Conservation (phyloP, 2,888 invertebrate genomes). For the Ectemnius lituratus region DNA sequence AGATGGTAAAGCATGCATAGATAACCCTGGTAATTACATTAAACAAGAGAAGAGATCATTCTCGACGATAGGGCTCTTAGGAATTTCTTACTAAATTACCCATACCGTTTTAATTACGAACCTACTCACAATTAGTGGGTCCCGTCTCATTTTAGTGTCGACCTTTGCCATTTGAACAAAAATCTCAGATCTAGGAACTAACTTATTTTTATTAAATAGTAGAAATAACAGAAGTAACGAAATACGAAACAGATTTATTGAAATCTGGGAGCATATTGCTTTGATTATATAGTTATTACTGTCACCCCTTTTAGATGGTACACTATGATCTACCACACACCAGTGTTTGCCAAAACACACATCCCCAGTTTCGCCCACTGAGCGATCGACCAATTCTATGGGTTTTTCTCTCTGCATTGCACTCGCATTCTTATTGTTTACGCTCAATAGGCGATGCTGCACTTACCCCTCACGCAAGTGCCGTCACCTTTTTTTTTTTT, state of each 20-base stretch:
- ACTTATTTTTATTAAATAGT: too few species aligned
- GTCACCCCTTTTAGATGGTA: background rate
- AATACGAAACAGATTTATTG: background rate
- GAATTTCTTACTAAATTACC: constrained; percentile 17
- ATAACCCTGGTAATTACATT: constrained; percentile 25
- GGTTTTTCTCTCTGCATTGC: constrained; percentile 36
- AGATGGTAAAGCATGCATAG: constrained; percentile 7
- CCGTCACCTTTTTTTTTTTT: constrained; percentile 26
- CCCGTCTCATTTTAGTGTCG: too few species aligned
- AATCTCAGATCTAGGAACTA: too few species aligned
- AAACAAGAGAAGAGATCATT: constrained; percentile 19
- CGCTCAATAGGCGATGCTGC: constrained; percentile 40
- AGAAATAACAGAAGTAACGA: too few species aligned
- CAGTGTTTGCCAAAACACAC: too few species aligned
- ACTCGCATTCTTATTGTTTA: constrained; percentile 47
- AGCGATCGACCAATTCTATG: background rate
- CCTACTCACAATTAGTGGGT: too few species aligned
- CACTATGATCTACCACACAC: too few species aligned
- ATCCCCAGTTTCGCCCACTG: too few species aligned
- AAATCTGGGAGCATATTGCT: background rate
- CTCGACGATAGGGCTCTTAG: constrained; percentile 14
- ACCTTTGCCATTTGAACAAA: too few species aligned
- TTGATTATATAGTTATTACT: background rate
- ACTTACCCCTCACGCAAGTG: constrained; percentile 43
- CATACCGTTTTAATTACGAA: constrained; percentile 18